These are phyloP conservation scores for Ctenoplectra terminalis DNA, from an alignment of 1,140 invertebrate species.

Conservation along the genomic window DNA sequence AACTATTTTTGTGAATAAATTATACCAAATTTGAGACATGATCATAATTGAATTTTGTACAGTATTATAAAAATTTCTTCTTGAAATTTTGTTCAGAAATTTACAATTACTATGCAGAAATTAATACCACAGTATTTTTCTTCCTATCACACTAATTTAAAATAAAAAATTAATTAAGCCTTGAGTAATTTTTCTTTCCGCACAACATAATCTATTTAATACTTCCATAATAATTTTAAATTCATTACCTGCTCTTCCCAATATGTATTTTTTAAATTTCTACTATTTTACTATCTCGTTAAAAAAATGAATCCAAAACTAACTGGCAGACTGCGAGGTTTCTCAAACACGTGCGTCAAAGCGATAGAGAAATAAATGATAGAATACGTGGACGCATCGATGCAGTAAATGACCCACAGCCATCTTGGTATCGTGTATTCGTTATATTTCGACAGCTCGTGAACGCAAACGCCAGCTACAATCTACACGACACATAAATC, in stretches of 20 bases:
- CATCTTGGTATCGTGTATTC: conserved; percentile 66
- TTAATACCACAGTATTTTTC: too few species aligned
- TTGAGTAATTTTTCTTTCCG: too few species aligned
- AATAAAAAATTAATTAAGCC: too few species aligned
- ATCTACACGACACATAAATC: conserved; percentile 34
- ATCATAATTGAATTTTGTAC: too few species aligned
- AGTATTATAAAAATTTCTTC: too few species aligned
- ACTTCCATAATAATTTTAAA: neutral
- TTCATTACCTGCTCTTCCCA: neutral
- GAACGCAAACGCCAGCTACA: conserved; percentile 52
- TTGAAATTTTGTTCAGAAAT: too few species aligned
- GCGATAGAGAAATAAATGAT: conserved; percentile 55
- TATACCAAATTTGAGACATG: too few species aligned
- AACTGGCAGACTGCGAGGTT: conserved; percentile 22
- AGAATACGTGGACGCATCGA: conserved; percentile 65
- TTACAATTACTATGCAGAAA: too few species aligned
- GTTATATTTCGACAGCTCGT: conserved; percentile 53
- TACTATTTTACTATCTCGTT: neutral
- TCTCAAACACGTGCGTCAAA: conserved; percentile 42
- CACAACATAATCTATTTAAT: too few species aligned
- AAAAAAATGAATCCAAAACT: neutral
- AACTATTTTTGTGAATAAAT: too few species aligned
- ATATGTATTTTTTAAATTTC: neutral
- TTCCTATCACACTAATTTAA: too few species aligned
- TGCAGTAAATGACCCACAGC: conserved; percentile 72